A percentile compares a stretch with the other conserved stretches of the same genome.
These are phyloP conservation scores for Trisateles emortualis DNA, from an alignment of 2,888 invertebrate genomes.

Conservation along the genomic window DNA sequence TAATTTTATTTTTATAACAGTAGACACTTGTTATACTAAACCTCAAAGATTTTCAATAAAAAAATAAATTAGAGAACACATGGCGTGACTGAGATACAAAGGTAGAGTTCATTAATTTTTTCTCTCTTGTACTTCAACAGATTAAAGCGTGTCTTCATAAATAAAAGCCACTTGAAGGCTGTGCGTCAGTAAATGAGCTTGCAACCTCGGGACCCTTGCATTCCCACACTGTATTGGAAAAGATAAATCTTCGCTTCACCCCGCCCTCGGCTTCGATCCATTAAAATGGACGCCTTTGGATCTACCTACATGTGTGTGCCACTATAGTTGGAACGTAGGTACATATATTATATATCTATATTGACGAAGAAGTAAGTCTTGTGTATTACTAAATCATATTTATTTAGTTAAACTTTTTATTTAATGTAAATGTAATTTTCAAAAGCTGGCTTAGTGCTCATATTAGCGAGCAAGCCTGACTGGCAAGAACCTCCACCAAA, in stretches of 20 bases:
- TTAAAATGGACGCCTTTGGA: constrained; percentile 57
- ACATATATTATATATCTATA: neutral
- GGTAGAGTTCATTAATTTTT: constrained; percentile 46
- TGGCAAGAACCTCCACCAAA: no score
- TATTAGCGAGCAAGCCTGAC: no score
- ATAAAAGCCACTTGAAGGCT: constrained; percentile 73
- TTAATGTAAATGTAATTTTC: no score
- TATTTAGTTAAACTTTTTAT: no score
- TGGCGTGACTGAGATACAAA: constrained; percentile 14
- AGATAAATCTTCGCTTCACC: constrained; percentile 79
- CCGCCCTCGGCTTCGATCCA: constrained; percentile 71
- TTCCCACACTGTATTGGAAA: constrained; percentile 79
- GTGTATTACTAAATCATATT: no score
- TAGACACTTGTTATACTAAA: neutral
- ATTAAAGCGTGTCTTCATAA: constrained; percentile 71
- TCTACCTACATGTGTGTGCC: constrained; percentile 11
- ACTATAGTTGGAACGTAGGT: neutral
- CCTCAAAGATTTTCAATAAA: constrained; percentile 1
- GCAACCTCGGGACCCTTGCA: constrained; percentile 51
- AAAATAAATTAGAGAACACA: constrained; percentile 16
- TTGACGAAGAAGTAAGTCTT: no score
- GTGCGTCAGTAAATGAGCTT: constrained; percentile 51
- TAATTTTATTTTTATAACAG: no score
- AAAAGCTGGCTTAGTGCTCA: no score
- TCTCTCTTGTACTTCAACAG: constrained; percentile 54